Evolutionary conservation across 35 echinoderm and acorn worm species (phyloP), one percentile per base, ranked within the genome.

Genomic region (Eucidaris tribuloides): DNA sequence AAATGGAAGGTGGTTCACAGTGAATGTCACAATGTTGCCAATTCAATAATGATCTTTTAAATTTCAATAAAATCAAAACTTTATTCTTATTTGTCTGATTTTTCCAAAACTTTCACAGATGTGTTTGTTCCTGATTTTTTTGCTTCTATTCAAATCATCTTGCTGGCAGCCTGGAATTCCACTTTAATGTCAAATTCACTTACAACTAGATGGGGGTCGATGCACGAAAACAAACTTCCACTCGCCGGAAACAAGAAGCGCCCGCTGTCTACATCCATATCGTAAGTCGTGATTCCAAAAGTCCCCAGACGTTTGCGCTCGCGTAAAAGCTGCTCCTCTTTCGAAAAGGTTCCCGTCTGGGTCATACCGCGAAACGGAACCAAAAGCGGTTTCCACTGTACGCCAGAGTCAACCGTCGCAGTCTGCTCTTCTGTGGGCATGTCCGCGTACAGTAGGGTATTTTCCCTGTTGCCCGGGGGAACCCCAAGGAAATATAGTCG

Each of bases 201-300:
- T 58, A 97, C 94, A 78, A 72, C 80, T 43, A 97, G 77, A 42
- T 78, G 81, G 28, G 50, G 65, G 79, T 98, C 95, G 40, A 48
- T 81, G 70, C 95, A 99, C 1, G 82, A 87, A 58, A 93, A 99
- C 4, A 99, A 62, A 90, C 91, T 90, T 15, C 96, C 83, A 79
- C 87, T 89, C 18, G 96, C 90, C 32, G 83, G 87, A 41, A 99
- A 99, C 4, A 99, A 52, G 74, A 99, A 99, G 60, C 85, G 62
- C 34, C 96, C 91, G 15, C 63, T 70, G 29, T 84, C 63, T 63
- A 66, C 62, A 79, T 93, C 90, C 52, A 88, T 52, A 38, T 99
- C 96, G 46, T 99, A 99, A 18, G 96, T 80, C 1, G 96, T 99
- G 28, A 99, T 93, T 3, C 96, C 96, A 58, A 93, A 93, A 58